phyloP scores from a whole-genome alignment of 2,113 vertebrate species.

The Enhydra lutris region DNA sequence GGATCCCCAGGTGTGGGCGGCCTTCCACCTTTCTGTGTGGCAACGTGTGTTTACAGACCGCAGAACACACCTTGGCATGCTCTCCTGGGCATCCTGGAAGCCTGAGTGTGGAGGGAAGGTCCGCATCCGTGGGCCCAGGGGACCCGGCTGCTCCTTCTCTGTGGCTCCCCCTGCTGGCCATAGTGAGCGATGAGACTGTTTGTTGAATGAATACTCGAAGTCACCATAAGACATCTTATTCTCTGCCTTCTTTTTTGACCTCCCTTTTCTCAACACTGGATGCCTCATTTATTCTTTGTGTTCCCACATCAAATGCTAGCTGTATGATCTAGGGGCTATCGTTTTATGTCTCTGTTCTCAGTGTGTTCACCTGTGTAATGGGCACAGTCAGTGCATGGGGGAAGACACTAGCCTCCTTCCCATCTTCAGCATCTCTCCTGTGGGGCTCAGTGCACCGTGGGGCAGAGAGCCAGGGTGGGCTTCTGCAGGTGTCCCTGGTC shows the following conservation, averaged over 20 bases:
- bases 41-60: accelerated
- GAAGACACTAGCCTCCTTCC: background rate
- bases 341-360: too few relatives aligned
- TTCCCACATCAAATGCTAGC: too few relatives aligned
- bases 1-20: accelerated
- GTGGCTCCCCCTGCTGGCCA: background rate
- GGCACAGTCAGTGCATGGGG: too few relatives aligned
- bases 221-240: background rate
- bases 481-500: too few relatives aligned
- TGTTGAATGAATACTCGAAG: background rate
- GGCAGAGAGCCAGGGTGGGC: background rate
- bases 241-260: background rate
- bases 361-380: too few relatives aligned
- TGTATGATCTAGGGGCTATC: accelerated
- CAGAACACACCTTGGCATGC: too few relatives aligned
- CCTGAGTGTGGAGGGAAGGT: background rate
- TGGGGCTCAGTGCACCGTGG: accelerated
- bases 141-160: background rate
- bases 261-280: background rate
- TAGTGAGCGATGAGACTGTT: too few relatives aligned
- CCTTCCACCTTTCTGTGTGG: accelerated
- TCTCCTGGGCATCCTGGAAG: background rate
- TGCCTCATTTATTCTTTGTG: background rate
- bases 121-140: background rate
- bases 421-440: background rate